These are phyloP conservation scores for Armadillidium nasatum DNA, from an alignment of 1,140 invertebrate species.

Conservation along the genomic window DNA sequence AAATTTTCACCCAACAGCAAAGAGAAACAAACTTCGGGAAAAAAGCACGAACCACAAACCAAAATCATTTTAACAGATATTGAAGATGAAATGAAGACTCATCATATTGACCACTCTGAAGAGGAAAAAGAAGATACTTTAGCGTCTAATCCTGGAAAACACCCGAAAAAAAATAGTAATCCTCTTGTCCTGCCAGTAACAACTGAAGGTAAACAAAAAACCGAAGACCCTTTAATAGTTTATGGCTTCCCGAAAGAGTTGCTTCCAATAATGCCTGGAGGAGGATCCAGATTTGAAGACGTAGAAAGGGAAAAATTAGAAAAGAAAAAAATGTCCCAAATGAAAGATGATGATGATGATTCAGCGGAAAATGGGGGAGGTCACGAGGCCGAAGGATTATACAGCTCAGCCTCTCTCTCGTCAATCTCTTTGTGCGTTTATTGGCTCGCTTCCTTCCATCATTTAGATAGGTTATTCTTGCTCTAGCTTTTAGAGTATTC, in stretches of 20 bases:
- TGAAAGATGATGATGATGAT: conserved; percentile 10
- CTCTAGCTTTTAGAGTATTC: background rate
- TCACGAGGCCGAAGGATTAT: background rate
- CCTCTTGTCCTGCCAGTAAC: background rate
- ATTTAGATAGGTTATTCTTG: background rate
- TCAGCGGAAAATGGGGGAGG: background rate
- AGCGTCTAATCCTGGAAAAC: no score
- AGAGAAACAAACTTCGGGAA: no score
- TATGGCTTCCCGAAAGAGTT: conserved; percentile 20
- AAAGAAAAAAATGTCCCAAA: conserved; percentile 25
- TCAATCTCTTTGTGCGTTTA: background rate
- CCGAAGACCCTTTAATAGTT: background rate
- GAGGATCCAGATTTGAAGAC: conserved; percentile 28
- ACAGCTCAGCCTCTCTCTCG: background rate
- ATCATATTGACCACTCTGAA: no score
- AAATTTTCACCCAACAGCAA: no score
- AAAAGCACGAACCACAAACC: no score
- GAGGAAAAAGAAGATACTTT: no score
- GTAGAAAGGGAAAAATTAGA: conserved; percentile 28
- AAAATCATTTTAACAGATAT: no score
- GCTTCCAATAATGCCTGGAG: conserved; percentile 20
- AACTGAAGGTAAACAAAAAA: background rate
- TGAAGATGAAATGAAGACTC: no score
- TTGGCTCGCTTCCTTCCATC: background rate
- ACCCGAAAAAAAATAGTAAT: background rate